Percentiles rank a stretch among this genome's conserved stretches.
phyloP scores from a whole-genome alignment of 2,888 invertebrate genomes.

The Hyalella azteca region DNA sequence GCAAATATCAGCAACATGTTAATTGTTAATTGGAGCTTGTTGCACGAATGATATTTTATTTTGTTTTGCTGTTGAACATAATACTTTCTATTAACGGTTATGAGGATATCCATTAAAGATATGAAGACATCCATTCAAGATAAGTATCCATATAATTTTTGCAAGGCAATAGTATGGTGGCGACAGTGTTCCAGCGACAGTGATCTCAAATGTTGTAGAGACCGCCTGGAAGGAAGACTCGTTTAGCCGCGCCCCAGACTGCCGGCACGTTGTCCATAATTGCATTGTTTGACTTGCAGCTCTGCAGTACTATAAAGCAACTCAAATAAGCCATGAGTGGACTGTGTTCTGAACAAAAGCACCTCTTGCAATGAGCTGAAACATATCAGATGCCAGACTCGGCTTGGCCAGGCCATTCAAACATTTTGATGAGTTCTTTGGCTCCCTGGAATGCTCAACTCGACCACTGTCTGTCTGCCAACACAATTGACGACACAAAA shows the following conservation, averaged over 20 bases:
- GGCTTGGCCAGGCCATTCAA: background rate
- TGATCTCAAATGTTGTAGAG: too few species aligned
- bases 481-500: background rate
- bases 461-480: background rate
- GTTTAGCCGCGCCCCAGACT: background rate
- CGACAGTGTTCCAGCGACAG: too few species aligned
- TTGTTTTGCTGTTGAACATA: too few species aligned
- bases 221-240: background rate
- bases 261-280: background rate
- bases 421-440: constrained; percentile 21
- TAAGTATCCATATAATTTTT: too few species aligned
- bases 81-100: too few species aligned
- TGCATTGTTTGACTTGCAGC: background rate
- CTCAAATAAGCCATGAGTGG: background rate
- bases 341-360: background rate
- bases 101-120: too few species aligned
- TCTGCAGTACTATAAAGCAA: background rate
- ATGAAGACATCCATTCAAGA: too few species aligned
- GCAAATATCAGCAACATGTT: too few species aligned
- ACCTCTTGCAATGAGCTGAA: constrained; percentile 18
- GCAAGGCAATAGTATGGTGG: too few species aligned
- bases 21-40: too few species aligned
- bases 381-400: constrained; percentile 10
- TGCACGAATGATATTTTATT: too few species aligned
- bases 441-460: background rate